Base-by-base conservation (phyloP, 2,797 vertebrate species). In the Premnoplex brunnescens region DNA sequence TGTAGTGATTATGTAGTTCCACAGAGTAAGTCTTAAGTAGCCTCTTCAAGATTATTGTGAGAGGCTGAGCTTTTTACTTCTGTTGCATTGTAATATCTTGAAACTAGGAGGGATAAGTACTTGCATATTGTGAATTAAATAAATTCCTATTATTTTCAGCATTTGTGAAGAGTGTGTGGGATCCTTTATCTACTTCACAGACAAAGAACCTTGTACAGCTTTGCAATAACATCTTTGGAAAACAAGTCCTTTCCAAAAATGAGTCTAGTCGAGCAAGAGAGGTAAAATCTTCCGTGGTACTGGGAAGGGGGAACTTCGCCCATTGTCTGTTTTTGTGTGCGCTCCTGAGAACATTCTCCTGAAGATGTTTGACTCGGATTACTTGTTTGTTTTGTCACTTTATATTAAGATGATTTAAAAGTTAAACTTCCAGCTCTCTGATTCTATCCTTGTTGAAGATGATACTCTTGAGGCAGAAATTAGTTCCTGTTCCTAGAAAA, bases 111-210 rank as follows among this genome's bases (percentile, higher is more conserved):
- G 0, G 39, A 9, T 41, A 78, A 64, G 10, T 51, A n/a, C 20
- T 72, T 80, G 7, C 0, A 1, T 39, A 34, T 49, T 15, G 6
- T 59, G 36, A 59, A 55, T 90, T 14, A 85, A 89, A 89, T 43
- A 24, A 84, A n/a, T 66, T 56, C 21, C 5, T 72, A 0, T 28
- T 89, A 30, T 96, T 93, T 94, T 68, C 74, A 99, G 99, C 95
- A 30, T 98, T 98, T 92, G 97, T 98, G 74, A 98, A 99, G 86
- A 97, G 97, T 83, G 96, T 99, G 52, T 99, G 99, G 99, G 99
- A 99, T 97, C 99, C 99, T 54, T 90, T 99, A 96, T 99, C 99
- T 24, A 73, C 96, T 34, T 97, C 95, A 60, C 98, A 99, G 97
- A 98, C 99, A 7, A 88, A 85, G 89, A 98, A 98, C 89, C 98